Conservation (phyloP, 2,113 vertebrate genomes). For the Pelusios castaneus region DNA sequence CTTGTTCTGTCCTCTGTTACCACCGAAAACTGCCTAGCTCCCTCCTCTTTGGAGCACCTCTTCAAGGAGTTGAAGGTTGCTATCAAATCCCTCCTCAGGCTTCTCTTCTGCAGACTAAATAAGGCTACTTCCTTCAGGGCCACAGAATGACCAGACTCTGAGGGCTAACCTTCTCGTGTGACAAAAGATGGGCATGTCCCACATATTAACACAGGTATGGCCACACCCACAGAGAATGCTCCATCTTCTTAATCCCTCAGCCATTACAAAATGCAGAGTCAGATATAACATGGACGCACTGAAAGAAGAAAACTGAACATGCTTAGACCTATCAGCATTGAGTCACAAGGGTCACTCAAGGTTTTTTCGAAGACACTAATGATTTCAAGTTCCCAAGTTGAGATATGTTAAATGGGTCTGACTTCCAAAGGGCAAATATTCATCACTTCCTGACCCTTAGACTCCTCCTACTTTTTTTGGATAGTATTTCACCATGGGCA, state of each 20-base stretch:
- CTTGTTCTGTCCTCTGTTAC: no score
- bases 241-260: conserved; percentile 36
- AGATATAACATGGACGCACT: neutral
- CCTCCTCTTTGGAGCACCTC: no score
- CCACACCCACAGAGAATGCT: neutral
- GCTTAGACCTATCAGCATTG: neutral
- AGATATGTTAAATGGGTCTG: neutral
- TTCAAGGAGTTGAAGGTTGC: no score
- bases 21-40: no score
- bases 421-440: neutral
- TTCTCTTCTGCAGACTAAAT: no score
- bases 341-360: neutral
- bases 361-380: neutral
- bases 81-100: no score
- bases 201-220: conserved; percentile 1
- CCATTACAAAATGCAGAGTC: conserved; percentile 5
- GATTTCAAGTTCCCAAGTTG: no score
- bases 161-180: neutral
- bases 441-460: neutral
- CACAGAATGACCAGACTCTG: neutral
- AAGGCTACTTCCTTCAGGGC: no score
- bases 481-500: neutral
- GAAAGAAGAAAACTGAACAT: neutral
- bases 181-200: neutral
- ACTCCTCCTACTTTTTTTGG: neutral